phyloP scores from a whole-genome alignment of 2,888 invertebrate species.

The Oasisia sp. region DNA sequence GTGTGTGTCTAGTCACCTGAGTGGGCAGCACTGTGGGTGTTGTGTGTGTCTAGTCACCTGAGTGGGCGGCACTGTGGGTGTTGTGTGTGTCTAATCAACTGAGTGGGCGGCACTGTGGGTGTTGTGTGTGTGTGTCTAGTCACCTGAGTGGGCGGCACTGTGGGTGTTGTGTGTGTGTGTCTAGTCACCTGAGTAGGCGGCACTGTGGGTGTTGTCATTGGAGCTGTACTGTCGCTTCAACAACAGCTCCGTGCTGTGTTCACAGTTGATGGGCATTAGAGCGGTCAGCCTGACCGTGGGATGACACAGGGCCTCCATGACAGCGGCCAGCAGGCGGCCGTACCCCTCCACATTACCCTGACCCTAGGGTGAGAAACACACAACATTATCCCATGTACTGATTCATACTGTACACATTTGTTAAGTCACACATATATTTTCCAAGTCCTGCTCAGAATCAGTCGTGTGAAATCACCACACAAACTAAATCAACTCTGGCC shows the following conservation, averaged over 20 bases:
- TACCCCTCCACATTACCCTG: slow-evolving; percentile 58
- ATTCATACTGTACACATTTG: no score
- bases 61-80: slow-evolving; percentile 68
- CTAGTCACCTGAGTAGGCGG: slow-evolving; percentile 66
- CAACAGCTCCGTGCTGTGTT: slow-evolving; percentile 62
- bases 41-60: slow-evolving; percentile 54
- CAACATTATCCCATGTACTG: neutral
- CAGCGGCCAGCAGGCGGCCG: slow-evolving; percentile 79
- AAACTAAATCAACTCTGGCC: no score
- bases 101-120: slow-evolving; percentile 69
- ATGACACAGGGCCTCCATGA: slow-evolving; percentile 85
- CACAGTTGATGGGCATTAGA: slow-evolving; percentile 78
- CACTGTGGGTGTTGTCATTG: slow-evolving; percentile 65
- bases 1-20: slow-evolving; percentile 58
- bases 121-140: slow-evolving; percentile 51
- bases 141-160: slow-evolving; percentile 69
- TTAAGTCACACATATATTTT: no score
- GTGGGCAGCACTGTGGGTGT: slow-evolving; percentile 68
- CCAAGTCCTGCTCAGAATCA: no score
- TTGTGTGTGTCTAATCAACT: slow-evolving; percentile 46
- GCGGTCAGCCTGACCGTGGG: slow-evolving; percentile 79
- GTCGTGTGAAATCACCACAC: no score
- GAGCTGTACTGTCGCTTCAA: slow-evolving; percentile 57
- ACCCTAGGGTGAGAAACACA: slow-evolving; percentile 39
- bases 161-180: slow-evolving; percentile 59